Conservation (phyloP, 2,888 invertebrate genomes). For the Neria commutata region DNA sequence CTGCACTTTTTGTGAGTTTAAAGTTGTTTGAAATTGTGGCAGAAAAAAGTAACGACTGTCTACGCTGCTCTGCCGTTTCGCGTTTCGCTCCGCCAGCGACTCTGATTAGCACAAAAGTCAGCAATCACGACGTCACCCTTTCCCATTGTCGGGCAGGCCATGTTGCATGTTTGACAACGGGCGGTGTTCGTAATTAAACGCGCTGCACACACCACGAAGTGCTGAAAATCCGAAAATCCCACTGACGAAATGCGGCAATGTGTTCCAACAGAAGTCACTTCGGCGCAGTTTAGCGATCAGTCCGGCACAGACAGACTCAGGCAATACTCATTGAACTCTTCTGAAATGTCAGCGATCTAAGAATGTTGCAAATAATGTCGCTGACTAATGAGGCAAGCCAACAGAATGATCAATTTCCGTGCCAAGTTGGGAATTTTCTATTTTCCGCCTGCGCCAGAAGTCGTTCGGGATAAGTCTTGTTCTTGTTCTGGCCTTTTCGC, state of each 20-base stretch:
- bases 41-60: background rate
- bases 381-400: constrained; percentile 4
- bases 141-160: background rate
- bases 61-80: background rate
- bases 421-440: background rate
- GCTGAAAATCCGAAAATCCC: constrained; percentile 1
- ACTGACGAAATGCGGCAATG: background rate
- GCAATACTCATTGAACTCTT: background rate
- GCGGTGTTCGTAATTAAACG: constrained; percentile 3
- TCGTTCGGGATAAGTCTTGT: too few relatives aligned
- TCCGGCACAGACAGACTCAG: background rate
- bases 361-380: background rate
- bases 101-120: background rate
- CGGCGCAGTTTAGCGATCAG: background rate
- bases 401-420: constrained; percentile 1
- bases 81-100: background rate
- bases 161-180: constrained; percentile 1
- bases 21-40: background rate
- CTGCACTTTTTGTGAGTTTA: too few relatives aligned
- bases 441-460: background rate
- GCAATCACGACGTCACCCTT: background rate
- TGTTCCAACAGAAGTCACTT: background rate
- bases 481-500: too few relatives aligned
- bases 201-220: background rate
- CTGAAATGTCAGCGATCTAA: background rate